Percentiles rank a stretch among this genome's conserved stretches.
phyloP scores from a whole-genome alignment of 1,140 invertebrate species.

The Brachionus rubens region DNA sequence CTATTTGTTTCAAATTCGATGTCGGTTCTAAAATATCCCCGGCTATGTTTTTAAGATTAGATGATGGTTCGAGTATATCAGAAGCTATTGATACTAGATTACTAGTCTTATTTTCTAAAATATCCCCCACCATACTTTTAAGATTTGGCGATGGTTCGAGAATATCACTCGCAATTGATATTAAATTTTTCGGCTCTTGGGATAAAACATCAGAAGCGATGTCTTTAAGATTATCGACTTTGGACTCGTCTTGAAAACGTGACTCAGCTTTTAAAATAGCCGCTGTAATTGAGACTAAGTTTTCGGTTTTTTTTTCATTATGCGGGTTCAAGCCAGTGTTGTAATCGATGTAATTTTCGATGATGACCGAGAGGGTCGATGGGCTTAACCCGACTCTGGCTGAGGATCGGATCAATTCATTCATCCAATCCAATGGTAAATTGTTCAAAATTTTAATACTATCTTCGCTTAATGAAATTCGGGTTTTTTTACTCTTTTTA shows the following conservation, averaged over 20 bases:
- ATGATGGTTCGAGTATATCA: slow-evolving; percentile 2
- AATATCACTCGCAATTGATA: neutral
- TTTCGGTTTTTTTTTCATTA: neutral
- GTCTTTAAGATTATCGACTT: no score
- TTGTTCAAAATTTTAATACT: slow-evolving; percentile 8
- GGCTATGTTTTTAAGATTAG: slow-evolving; percentile 1
- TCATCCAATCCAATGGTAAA: slow-evolving; percentile 44
- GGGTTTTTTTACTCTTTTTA: neutral
- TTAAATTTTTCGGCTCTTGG: no score
- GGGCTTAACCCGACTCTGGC: neutral
- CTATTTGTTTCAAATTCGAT: slow-evolving; percentile 1
- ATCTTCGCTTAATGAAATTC: neutral
- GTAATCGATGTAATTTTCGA: slow-evolving; percentile 34
- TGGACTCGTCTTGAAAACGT: no score
- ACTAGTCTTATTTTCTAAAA: neutral
- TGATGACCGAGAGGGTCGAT: neutral
- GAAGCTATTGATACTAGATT: neutral
- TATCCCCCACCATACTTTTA: neutral
- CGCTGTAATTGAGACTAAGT: slow-evolving; percentile 21
- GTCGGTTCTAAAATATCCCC: slow-evolving; percentile 13
- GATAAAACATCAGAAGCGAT: no score
- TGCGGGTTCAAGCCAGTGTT: slow-evolving; percentile 40
- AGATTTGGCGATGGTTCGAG: neutral
- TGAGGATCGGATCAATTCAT: neutral
- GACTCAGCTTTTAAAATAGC: slow-evolving; percentile 30